Evolutionary conservation across 1,140 invertebrate species (phyloP).

Genomic region (Protaetia brevitarsis): DNA sequence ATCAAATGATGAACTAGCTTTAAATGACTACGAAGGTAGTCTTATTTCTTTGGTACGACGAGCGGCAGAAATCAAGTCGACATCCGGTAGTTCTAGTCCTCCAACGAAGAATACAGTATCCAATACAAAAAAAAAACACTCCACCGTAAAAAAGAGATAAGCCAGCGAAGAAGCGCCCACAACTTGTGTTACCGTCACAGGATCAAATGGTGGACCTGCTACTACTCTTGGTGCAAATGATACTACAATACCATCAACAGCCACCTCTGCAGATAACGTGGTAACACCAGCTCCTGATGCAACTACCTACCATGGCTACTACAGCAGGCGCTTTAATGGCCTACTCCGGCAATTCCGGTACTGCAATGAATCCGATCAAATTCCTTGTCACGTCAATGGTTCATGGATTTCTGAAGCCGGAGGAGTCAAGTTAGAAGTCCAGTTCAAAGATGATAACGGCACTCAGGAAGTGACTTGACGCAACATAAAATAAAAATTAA

Average conservation of each 20-base stretch:
- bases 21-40: no score
- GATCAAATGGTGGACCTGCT: neutral
- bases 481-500: no score
- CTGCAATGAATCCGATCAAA: neutral
- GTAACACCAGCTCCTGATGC: neutral
- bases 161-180: neutral
- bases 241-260: neutral
- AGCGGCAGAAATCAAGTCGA: neutral
- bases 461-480: neutral
- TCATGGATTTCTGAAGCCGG: slow-evolving; percentile 41
- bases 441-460: slow-evolving; percentile 18
- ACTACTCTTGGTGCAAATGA: neutral
- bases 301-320: neutral
- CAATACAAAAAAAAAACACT: no score
- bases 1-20: no score
- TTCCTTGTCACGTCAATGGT: slow-evolving; percentile 36
- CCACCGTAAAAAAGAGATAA: neutral
- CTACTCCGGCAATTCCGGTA: neutral
- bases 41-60: no score
- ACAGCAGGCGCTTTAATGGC: neutral
- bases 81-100: neutral
- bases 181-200: neutral
- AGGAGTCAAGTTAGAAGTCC: slow-evolving; percentile 35
- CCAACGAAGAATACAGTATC: neutral
- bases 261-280: neutral